A percentile compares a stretch with the other conserved stretches of the same genome.
Evolutionary conservation across 2,888 invertebrate genomes (phyloP).

Genomic region (Limnephilus auricula): DNA sequence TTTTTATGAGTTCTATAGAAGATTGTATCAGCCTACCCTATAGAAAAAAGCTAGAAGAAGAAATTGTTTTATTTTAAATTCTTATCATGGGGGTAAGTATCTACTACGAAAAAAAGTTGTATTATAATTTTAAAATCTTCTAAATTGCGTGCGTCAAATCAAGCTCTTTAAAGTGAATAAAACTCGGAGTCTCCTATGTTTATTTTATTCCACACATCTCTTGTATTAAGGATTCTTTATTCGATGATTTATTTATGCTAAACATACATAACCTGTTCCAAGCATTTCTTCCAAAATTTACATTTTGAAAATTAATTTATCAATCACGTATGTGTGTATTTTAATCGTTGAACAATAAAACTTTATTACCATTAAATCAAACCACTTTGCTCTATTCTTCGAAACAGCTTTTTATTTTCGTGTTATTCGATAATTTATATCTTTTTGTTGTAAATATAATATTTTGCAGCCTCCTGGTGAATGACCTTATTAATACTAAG

Average conservation of each 20-base stretch:
- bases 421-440: background rate
- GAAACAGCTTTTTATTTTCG: background rate
- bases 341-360: background rate
- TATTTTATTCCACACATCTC: background rate
- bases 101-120: background rate
- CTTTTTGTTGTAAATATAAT: background rate
- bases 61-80: background rate
- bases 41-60: background rate
- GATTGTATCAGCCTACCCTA: too few species aligned
- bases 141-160: background rate
- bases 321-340: background rate
- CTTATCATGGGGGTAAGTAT: background rate
- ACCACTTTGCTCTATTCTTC: background rate
- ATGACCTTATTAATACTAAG: background rate
- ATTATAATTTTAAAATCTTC: background rate
- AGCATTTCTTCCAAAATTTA: background rate
- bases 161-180: background rate
- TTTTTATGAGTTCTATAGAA: too few species aligned
- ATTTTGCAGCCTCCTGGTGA: background rate
- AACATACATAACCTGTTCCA: background rate
- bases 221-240: background rate
- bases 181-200: background rate
- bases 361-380: slow-evolving; percentile 7
- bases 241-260: background rate
- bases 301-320: background rate